Base-by-base conservation (phyloP, 2,113 vertebrate species). In the Spea multiplicata region DNA sequence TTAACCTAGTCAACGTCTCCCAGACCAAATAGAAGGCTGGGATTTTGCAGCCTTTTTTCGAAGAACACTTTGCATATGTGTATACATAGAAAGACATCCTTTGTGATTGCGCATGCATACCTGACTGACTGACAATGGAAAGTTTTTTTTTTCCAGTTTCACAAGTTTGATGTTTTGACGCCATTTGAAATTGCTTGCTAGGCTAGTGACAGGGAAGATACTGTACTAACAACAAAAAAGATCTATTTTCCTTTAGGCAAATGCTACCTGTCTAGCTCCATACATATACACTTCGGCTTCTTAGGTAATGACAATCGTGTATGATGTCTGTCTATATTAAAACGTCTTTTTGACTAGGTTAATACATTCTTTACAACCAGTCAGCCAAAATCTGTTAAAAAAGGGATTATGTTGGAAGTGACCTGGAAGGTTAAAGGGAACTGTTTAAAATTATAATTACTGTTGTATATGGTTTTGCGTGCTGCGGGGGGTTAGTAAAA, bases 21-120 rank as follows among this genome's bases (percentile, higher is more conserved):
- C 75, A 13, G 71, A 83, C 79, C 85, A 81, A 86, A 86, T 68
- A 64, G 10, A 73, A 72, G 5, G 64, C 75, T 69, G 1, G 46
- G 46, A 44, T 3, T 8, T 3, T 13, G 82, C 84, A 73, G 76
- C 30, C 83, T 59, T 73, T n/a, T 80, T 80, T 52, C 52, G 71
- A 80, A 74, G 71, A 68, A 46, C 78, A 68, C 45, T 17, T 4
- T 1, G 12, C 3, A 62, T 71, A 71, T 61, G 44, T n/a, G 68
- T 68, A 8, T 50, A 74, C 44, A 48, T 65, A 50, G 61, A 44
- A 74, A 52, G 48, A 16, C 55, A 61, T 44, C 16, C 53, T 68
- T 74, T 80, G 62, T 59, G 67, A 49, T 66, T 59, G 59, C 52
- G 50, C 49, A 77, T 70, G 55, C 55, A 50, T 61, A 17, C 17